Evolutionary conservation across 2,888 invertebrate genomes (phyloP), one percentile per base, ranked within the genome.

Genomic region (Adelphocoris suturalis): DNA sequence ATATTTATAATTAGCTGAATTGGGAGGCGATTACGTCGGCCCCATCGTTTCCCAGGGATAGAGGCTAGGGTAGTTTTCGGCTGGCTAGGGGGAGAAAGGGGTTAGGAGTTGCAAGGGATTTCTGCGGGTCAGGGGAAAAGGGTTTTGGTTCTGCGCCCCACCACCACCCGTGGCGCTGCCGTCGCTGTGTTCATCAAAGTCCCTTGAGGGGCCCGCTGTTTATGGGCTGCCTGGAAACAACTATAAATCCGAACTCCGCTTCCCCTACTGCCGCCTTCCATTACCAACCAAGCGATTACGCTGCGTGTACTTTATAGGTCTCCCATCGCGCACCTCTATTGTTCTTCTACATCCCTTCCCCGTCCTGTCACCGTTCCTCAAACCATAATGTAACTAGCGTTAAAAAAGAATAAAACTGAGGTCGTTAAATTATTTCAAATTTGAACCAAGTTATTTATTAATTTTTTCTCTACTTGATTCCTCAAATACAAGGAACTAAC

Each of bases 1-100:
- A 78, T 78, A 78, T 78, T 78, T 78, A 78, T 78, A 78, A 78
- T 78, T 78, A 78, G 46, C 78, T 46, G 37, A 76, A 47, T 78
- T 46, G 78, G 46, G 46, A 78, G 47, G 46, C 46, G 37, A 78
- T 78, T 78, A 78, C 37, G 23, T 68, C 47, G 78, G 46, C 78
- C 27, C 13, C 14, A 76, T 37, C 76, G 76, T 37, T 76, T 37
- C 27, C 27, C 12, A 37, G 76, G 27, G 19, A 46, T 46, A 2
- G 46, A 37, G 37, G 78, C 11, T 27, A 7, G 78, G 78, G 78
- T 37, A 46, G 37, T 37, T 37, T 37, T 37, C 46, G 13, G 37
- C 27, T 76, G 27, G 19, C 16, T 37, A 16, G 46, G 76, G 46
- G 76, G 46, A 16, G 14, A 11, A 78, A 19, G 0, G 76, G 27